These are phyloP conservation scores for Morone chrysops DNA, from an alignment of 2,113 vertebrate genomes.

Conservation along the genomic window DNA sequence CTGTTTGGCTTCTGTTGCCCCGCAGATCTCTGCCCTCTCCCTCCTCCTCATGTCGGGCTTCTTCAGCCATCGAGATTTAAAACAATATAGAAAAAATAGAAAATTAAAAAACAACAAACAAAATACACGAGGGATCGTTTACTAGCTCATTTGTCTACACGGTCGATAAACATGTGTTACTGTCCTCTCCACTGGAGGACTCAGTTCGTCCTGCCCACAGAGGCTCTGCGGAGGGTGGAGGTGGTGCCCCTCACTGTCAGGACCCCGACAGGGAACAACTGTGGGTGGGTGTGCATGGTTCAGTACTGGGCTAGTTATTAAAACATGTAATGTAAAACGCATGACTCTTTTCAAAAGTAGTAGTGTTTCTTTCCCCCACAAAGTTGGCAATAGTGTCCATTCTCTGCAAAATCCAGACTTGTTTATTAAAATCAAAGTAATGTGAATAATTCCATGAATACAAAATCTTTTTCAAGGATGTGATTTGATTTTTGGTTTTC, in stretches of 20 bases:
- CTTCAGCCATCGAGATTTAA: constrained; percentile 86
- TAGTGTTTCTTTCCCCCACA: too few relatives aligned
- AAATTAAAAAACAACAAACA: background rate
- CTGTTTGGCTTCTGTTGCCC: constrained; percentile 80
- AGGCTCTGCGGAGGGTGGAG: constrained; percentile 29
- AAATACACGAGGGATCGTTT: too few relatives aligned
- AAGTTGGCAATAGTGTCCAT: too few relatives aligned
- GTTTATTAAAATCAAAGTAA: too few relatives aligned
- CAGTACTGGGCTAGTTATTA: too few relatives aligned
- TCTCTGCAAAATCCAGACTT: too few relatives aligned
- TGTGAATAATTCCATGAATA: too few relatives aligned
- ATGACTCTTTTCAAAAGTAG: too few relatives aligned
- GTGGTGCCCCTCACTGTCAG: constrained; percentile 45
- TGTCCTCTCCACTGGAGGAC: background rate
- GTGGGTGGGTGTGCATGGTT: too few relatives aligned
- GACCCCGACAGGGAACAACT: background rate
- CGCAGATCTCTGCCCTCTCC: constrained; percentile 82
- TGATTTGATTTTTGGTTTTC: too few relatives aligned
- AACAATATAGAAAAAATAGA: background rate
- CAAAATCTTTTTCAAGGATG: too few relatives aligned
- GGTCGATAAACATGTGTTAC: background rate
- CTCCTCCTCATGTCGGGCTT: constrained; percentile 86
- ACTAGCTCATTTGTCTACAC: background rate
- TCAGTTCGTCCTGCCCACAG: constrained; percentile 26
- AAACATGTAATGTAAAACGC: too few relatives aligned